Evolutionary conservation across 2,797 vertebrate genomes (phyloP).

Genomic region (Gastrophryne carolinensis): DNA sequence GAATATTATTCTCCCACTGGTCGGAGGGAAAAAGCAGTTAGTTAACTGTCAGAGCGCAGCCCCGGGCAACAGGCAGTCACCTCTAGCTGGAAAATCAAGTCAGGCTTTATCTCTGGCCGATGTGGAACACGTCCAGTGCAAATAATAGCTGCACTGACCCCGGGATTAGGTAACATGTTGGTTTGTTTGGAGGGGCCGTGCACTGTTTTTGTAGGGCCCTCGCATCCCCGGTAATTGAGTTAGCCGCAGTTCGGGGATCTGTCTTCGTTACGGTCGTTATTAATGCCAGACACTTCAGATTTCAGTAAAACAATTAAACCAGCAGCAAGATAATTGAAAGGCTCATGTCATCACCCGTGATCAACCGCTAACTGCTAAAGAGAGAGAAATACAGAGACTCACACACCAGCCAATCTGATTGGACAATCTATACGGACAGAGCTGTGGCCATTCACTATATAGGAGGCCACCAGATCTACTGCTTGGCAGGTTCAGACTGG

Average conservation of each 20-base stretch:
- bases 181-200: constrained; percentile 80
- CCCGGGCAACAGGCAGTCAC: constrained; percentile 69
- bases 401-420: no score
- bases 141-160: constrained; percentile 75
- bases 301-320: no score
- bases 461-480: no score
- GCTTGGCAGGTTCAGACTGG: no score
- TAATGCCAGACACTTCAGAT: constrained; percentile 75
- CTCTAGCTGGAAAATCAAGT: constrained; percentile 65
- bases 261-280: constrained; percentile 79
- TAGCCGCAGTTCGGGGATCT: constrained; percentile 76
- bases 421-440: no score
- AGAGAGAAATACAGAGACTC: no score
- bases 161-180: constrained; percentile 74
- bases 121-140: constrained; percentile 76
- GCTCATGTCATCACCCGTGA: no score
- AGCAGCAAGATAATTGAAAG: no score
- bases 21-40: constrained; percentile 72
- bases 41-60: constrained; percentile 68
- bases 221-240: constrained; percentile 80
- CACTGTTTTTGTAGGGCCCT: constrained; percentile 81
- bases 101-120: constrained; percentile 72
- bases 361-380: no score
- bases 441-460: no score
- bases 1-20: constrained; percentile 58